phyloP scores from a whole-genome alignment of 2,113 vertebrate genomes.

The Syrmaticus mikado region DNA sequence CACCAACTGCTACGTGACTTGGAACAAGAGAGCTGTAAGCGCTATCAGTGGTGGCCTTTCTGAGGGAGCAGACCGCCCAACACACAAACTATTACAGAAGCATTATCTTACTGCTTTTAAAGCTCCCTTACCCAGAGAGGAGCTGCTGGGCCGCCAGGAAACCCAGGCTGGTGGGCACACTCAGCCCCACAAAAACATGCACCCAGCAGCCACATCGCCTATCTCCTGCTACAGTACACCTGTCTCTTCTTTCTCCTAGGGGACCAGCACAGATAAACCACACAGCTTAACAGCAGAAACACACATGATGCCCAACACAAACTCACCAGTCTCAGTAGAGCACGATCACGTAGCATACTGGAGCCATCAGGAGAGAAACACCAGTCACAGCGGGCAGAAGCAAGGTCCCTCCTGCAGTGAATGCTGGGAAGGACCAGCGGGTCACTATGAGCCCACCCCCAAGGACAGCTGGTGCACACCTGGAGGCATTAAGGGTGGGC shows the following conservation, averaged over 20 bases:
- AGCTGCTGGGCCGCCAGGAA: not conserved
- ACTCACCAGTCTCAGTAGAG: not conserved
- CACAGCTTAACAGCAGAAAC: not conserved
- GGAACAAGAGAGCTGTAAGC: not conserved
- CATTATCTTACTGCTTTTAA: accelerated
- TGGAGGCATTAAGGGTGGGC: not conserved
- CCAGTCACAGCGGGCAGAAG: accelerated
- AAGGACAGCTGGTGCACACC: not conserved
- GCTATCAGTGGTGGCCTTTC: not conserved
- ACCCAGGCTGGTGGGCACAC: not conserved
- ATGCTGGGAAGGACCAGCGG: not conserved
- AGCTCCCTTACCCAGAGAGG: not conserved
- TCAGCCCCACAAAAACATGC: accelerated
- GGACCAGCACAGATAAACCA: accelerated
- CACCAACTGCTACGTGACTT: not conserved
- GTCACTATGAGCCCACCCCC: accelerated
- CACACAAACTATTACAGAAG: accelerated
- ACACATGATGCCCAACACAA: accelerated
- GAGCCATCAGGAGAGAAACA: not conserved
- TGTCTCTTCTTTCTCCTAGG: not conserved
- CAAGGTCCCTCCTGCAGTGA: accelerated
- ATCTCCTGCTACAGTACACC: not conserved
- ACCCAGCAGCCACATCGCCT: accelerated
- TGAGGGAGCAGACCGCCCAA: accelerated
- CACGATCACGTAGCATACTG: accelerated